phyloP scores from a whole-genome alignment of 2,113 vertebrate species.

The Egretta garzetta region DNA sequence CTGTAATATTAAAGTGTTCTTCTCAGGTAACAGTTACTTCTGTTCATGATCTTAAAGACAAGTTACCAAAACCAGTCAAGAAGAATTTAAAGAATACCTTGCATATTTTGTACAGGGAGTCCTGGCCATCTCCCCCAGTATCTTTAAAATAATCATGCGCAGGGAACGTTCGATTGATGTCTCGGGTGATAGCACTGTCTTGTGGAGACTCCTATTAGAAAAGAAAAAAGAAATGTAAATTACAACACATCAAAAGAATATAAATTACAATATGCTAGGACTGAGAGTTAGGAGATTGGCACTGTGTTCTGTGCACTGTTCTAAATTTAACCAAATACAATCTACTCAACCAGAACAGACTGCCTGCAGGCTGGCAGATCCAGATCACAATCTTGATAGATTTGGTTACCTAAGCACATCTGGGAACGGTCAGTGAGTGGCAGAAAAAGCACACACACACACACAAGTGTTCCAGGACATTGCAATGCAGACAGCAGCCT shows the following conservation, averaged over 20 bases:
- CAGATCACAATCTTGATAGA: neutral
- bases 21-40: neutral
- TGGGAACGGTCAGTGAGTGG: neutral
- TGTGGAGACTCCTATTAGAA: slow-evolving; percentile 91
- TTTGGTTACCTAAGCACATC: neutral
- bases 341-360: neutral
- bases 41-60: neutral
- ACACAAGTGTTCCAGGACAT: neutral
- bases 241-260: neutral
- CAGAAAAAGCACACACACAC: neutral
- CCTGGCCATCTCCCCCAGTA: slow-evolving; percentile 97
- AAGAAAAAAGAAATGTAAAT: neutral
- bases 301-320: neutral
- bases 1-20: neutral
- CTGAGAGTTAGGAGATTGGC: neutral
- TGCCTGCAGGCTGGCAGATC: slow-evolving; percentile 17
- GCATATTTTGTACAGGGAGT: slow-evolving; percentile 99
- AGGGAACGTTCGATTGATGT: slow-evolving; percentile 98
- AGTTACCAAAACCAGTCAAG: neutral
- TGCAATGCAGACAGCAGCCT: neutral
- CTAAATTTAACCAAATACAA: neutral
- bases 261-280: neutral
- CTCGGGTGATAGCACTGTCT: slow-evolving; percentile 97
- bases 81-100: slow-evolving; percentile 80
- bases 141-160: slow-evolving; percentile 99